These are phyloP conservation scores for Caenorhabditis sp. DNA, from an alignment of 2,888 invertebrate genomes.

Conservation along the genomic window DNA sequence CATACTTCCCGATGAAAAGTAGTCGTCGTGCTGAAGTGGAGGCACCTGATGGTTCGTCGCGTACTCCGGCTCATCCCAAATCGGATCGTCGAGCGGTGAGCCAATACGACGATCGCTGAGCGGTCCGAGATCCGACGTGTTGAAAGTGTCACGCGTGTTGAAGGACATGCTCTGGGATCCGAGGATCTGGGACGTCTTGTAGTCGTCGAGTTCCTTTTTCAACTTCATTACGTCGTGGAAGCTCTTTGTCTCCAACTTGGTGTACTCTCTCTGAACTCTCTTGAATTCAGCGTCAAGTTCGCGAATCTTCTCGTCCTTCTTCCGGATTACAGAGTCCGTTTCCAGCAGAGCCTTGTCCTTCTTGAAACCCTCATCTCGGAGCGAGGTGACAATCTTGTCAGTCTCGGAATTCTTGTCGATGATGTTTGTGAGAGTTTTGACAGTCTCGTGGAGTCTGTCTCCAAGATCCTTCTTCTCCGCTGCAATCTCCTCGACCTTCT, in stretches of 20 bases:
- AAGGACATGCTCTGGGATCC: background rate
- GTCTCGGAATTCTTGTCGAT: slow-evolving; percentile 41
- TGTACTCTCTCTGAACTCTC: slow-evolving; percentile 57
- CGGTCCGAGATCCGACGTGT: background rate
- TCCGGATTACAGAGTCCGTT: slow-evolving; percentile 33
- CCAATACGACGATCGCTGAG: slow-evolving; percentile 4
- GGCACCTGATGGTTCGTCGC: slow-evolving; percentile 10
- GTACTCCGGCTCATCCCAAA: slow-evolving; percentile 67
- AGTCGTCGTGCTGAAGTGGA: slow-evolving; percentile 35
- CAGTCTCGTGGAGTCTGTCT: slow-evolving; percentile 52
- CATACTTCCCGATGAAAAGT: slow-evolving; percentile 47
- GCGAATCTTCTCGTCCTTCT: slow-evolving; percentile 66
- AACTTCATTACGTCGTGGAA: slow-evolving; percentile 66
- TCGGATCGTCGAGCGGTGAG: slow-evolving; percentile 38
- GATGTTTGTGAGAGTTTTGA: slow-evolving; percentile 40
- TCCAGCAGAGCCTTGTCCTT: slow-evolving; percentile 56
- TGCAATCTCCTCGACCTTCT: slow-evolving; percentile 44
- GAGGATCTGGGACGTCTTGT: slow-evolving; percentile 33
- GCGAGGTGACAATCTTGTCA: slow-evolving; percentile 29
- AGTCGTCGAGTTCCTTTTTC: slow-evolving; percentile 57
- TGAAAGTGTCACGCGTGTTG: slow-evolving; percentile 14
- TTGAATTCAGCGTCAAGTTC: slow-evolving; percentile 63
- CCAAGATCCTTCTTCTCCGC: slow-evolving; percentile 58
- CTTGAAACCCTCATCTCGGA: slow-evolving; percentile 53
- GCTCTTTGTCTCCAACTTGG: slow-evolving; percentile 65